Base-by-base conservation (phyloP, 2,888 invertebrate genomes). In the Autographa pulchrina region DNA sequence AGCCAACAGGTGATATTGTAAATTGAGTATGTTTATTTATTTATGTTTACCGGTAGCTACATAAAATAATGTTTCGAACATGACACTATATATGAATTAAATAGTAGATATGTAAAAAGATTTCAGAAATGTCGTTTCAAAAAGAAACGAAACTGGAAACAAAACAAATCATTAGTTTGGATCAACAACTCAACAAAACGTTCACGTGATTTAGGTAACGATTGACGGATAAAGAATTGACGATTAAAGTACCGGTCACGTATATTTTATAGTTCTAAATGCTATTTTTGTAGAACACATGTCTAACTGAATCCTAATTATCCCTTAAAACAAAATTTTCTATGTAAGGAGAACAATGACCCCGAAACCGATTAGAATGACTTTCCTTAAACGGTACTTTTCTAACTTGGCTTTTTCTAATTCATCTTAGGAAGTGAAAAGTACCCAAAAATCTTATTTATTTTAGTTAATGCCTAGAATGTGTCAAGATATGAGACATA, bases 311-410 rank as follows among this genome's bases (percentile, higher is more conserved):
- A 79, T 85, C 68, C 65, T 43, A 84, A 81, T 78, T 65, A 69
- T 67, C 67, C 71, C 75, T 62, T 82, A 72, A 18, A 62, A 68
- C 66, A 68, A 66, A 70, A 64, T 77, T 72, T 38, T 25, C 25
- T n/a, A 74, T 78, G 82, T 80, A 83, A 81, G 75, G 58, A 80
- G 82, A 72, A 67, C 85, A 56, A 68, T 73, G 76, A 80, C 80
- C 80, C 76, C 68, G 62, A 62, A 66, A 60, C 68, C 70, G 65
- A 70, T 70, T 75, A 62, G 72, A 65, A 72, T 1, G 38, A 3
- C 25, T 25, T 25, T 25, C 25, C 25, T 35, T 35, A 8, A 35
- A 35, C 35, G 5, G 71, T 77, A 76, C 81, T 75, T 74, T 72
- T 76, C 77, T 60, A 58, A 77, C 68, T 62, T 0, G 69, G 25